Base-by-base conservation (phyloP, 2,888 invertebrate genomes). In the Leptarthrus brevirostris region DNA sequence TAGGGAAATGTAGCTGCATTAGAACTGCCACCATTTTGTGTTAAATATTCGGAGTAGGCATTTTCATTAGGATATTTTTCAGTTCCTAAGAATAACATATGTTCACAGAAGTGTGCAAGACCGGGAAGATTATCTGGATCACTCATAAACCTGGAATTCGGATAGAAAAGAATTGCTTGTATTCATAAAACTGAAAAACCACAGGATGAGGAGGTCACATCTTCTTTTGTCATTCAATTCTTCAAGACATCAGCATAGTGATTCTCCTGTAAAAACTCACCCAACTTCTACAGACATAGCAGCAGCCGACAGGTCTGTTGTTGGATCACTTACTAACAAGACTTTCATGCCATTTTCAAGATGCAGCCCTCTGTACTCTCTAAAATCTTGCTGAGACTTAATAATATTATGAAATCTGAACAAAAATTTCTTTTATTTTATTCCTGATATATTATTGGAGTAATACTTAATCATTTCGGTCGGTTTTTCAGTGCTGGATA, bases 1-100 rank as follows among this genome's bases (percentile, higher is more conserved):
- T 98, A 96, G 0, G 92, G 88, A 64, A 92, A 90, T 0, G 98
- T 99, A 64, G 92, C 93, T 0, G 98, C 98, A 87, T 99, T 99
- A n/a, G 92, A 92, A 2, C 88, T 88, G 0, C 98, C 98, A 1
- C 96, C 95, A 83, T 98, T 93, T 81, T 97, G 94, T 0, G 93
- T 92, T 1, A 98, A 86, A 85, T 92, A 98, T 83, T 93, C 94
- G 77, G 88, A 92, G 82, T 97, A 98, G 76, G 94, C 95, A 84
- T 98, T 97, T 84, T 97, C 96, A 84, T 89, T 87, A 5, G 95
- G 95, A 86, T 93, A 96, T 84, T 98, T 98, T 82, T 93, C 87
- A 0, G 98, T 98, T 3, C 99, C 99, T 78, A 98, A 85, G 82
- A 99, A 99, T 47, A 99, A 88, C 98, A 99, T 99, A 85, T 99